These are phyloP conservation scores for Scolopax rusticola DNA, from an alignment of 2,797 vertebrate species.

Conservation along the genomic window DNA sequence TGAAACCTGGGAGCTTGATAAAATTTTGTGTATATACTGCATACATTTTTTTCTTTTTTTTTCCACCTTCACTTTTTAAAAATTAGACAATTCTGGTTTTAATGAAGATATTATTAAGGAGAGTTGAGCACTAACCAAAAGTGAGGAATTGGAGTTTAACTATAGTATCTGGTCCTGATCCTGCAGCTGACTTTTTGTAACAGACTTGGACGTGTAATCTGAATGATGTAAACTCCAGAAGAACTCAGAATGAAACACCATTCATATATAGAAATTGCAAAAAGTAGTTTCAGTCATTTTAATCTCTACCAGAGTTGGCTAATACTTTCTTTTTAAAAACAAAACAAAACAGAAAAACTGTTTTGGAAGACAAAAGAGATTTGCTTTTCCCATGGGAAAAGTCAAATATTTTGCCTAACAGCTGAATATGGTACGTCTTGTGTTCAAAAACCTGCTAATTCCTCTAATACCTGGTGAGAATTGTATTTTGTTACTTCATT, in stretches of 20 bases:
- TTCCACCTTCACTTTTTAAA: no score
- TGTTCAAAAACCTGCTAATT: neutral
- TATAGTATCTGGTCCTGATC: neutral
- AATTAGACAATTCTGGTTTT: neutral
- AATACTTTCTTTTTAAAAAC: neutral
- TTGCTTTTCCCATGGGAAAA: neutral
- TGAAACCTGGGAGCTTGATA: no score
- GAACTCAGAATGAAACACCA: neutral
- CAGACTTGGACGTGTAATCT: neutral
- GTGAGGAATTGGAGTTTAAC: neutral
- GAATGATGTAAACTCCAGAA: neutral
- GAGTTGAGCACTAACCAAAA: neutral
- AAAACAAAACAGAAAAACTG: neutral
- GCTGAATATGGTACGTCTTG: neutral
- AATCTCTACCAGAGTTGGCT: neutral
- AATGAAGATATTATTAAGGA: neutral
- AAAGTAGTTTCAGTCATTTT: neutral
- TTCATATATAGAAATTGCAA: neutral
- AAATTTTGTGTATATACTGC: no score
- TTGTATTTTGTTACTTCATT: neutral
- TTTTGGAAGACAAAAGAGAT: neutral
- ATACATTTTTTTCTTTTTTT: neutral
- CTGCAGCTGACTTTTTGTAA: neutral
- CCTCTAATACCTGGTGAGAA: neutral
- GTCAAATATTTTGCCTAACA: neutral